Conservation (phyloP, 2,797 vertebrate species). For the Arnoldichthys spilopterus region DNA sequence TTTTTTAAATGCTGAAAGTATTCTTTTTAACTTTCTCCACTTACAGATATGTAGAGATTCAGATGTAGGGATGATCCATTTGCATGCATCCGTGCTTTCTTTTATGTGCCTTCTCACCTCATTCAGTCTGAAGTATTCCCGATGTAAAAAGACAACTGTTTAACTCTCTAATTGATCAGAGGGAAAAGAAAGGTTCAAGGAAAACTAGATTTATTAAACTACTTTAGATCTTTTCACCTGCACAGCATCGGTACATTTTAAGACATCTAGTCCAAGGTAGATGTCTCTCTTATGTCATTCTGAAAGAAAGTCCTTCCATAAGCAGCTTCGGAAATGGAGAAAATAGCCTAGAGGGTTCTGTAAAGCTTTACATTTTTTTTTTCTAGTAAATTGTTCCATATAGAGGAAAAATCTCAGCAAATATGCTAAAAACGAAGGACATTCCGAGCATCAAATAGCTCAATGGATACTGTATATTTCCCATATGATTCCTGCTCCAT, state of each 20-base stretch:
- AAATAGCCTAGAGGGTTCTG: conserved; percentile 4
- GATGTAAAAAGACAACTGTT: conserved; percentile 13
- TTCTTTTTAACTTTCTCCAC: background rate
- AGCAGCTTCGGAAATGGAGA: conserved; percentile 16
- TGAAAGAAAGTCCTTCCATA: background rate
- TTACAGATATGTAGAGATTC: background rate
- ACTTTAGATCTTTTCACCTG: conserved; percentile 11
- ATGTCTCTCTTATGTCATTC: background rate
- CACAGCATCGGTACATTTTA: background rate
- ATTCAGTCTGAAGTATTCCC: conserved; percentile 1
- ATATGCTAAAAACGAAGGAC: conserved; percentile 14
- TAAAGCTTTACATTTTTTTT: conserved; percentile 13
- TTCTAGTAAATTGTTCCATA: conserved; percentile 8
- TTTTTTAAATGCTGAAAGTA: background rate
- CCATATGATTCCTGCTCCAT: conserved; percentile 14
- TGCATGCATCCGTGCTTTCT: background rate
- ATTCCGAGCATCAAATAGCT: conserved; percentile 20
- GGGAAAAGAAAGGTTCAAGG: conserved; percentile 11
- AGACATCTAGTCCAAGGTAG: background rate
- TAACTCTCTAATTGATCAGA: conserved; percentile 23
- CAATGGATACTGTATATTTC: conserved; percentile 8
- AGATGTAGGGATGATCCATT: background rate
- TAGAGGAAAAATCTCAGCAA: background rate
- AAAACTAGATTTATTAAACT: conserved; percentile 11
- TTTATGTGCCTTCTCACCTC: background rate